phyloP scores from a whole-genome alignment of 2,113 vertebrate genomes.

The Clinocottus analis region DNA sequence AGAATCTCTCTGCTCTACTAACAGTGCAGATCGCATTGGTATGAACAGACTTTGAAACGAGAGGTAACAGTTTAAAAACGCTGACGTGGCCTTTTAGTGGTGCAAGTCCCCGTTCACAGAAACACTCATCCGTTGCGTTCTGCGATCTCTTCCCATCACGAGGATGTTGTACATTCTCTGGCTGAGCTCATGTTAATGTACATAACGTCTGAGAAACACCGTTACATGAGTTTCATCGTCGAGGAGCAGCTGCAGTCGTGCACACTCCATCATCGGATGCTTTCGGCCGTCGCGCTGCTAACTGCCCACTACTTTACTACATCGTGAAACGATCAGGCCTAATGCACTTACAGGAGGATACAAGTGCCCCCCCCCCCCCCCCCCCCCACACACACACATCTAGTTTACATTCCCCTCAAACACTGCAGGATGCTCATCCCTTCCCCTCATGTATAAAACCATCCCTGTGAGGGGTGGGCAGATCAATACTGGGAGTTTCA shows the following conservation, averaged over 20 bases:
- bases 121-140: neutral
- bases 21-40: neutral
- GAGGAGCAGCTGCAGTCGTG: constrained; percentile 4
- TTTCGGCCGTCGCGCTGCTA: neutral
- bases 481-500: neutral
- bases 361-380: neutral
- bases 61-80: neutral
- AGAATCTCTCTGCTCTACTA: no score
- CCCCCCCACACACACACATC: neutral
- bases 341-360: neutral
- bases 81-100: neutral
- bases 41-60: neutral
- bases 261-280: neutral
- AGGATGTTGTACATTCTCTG: neutral
- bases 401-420: neutral
- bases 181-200: neutral
- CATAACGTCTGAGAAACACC: neutral
- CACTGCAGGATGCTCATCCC: neutral
- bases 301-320: neutral
- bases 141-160: neutral
- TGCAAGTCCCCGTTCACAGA: neutral
- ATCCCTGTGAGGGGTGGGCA: neutral
- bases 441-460: neutral
- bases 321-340: neutral
- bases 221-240: neutral